phyloP scores from a whole-genome alignment of 2,113 vertebrate genomes.

The Thalassarche chlororhynchos region DNA sequence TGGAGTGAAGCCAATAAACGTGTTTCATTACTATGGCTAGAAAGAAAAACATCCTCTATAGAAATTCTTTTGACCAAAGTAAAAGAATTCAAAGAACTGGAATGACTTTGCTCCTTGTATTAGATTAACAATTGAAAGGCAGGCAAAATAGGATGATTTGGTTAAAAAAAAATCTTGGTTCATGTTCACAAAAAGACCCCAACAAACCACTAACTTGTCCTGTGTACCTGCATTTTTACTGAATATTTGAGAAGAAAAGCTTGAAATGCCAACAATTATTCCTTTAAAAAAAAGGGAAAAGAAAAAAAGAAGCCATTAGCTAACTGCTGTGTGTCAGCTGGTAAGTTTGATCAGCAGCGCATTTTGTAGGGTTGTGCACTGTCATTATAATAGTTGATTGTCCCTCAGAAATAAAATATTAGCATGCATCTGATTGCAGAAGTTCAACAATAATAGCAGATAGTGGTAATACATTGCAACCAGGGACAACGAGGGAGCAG shows the following conservation, averaged over 20 bases:
- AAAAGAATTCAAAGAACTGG: not conserved
- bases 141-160: not conserved
- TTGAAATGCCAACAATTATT: not conserved
- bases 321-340: not conserved
- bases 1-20: not conserved
- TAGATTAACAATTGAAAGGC: not conserved
- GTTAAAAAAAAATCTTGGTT: not conserved
- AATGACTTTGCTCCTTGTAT: not conserved
- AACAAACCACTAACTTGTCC: not conserved
- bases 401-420: conserved; percentile 25
- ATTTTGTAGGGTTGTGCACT: not conserved
- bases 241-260: not conserved
- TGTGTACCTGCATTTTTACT: not conserved
- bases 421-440: not conserved
- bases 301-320: not conserved
- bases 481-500: not conserved
- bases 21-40: conserved; percentile 22
- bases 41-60: not conserved
- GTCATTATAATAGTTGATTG: not conserved
- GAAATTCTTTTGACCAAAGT: not conserved
- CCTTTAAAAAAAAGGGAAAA: not conserved
- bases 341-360: not conserved
- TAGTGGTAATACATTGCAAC: not conserved
- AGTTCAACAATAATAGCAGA: not conserved
- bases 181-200: not conserved